phyloP scores from a whole-genome alignment of 2,113 vertebrate genomes.

The Mus spicilegus region DNA sequence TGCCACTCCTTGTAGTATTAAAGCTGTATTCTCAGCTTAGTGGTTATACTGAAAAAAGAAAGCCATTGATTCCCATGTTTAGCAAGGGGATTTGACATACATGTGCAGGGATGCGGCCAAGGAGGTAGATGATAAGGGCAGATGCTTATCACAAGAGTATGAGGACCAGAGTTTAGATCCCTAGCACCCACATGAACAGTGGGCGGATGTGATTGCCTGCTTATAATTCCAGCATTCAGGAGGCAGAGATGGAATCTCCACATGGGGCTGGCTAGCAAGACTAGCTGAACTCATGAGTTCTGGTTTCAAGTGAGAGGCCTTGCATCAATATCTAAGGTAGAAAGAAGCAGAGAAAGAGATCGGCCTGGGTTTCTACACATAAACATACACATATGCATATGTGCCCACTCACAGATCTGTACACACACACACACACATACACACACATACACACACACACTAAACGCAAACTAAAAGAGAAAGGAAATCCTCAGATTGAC shows the following conservation, averaged over 20 bases:
- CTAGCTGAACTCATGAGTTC: background rate
- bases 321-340: background rate
- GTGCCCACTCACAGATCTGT: background rate
- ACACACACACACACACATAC: background rate
- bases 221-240: background rate
- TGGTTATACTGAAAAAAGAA: background rate
- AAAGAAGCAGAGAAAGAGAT: background rate
- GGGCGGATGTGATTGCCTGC: background rate
- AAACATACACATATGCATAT: background rate
- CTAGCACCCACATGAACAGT: background rate
- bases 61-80: background rate
- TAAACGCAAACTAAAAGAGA: background rate
- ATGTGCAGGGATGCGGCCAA: background rate
- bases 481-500: background rate
- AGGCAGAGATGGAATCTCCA: background rate
- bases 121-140: background rate
- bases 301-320: background rate
- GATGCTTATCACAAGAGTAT: background rate
- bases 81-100: background rate
- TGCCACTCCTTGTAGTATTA: background rate
- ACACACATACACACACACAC: background rate
- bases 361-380: background rate
- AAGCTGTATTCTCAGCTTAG: background rate
- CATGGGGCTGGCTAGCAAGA: background rate
- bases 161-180: background rate